phyloP scores from a whole-genome alignment of 1,140 invertebrate species.

The Pristionchus pacificus region DNA sequence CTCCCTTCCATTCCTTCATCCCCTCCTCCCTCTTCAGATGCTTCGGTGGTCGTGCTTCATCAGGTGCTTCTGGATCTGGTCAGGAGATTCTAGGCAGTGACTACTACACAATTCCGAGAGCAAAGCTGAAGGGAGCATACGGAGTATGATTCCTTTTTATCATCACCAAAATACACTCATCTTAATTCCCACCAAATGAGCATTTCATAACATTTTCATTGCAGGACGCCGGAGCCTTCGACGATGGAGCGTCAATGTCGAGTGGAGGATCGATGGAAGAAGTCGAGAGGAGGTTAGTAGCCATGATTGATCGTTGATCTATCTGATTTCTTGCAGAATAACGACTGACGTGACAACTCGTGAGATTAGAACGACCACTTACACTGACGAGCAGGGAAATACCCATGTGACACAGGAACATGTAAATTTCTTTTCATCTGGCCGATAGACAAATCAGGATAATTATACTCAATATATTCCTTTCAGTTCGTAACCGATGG shows the following conservation, averaged over 20 bases:
- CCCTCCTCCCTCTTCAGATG: slow-evolving; percentile 12
- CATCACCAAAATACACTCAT: no score
- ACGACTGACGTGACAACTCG: slow-evolving; percentile 39
- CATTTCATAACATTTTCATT: no score
- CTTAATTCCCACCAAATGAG: no score
- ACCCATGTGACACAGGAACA: slow-evolving; percentile 1
- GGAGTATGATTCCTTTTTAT: not conserved
- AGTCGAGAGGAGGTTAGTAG: slow-evolving; percentile 20
- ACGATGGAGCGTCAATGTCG: slow-evolving; percentile 26
- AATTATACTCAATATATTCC: not conserved
- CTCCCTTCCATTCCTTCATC: not conserved
- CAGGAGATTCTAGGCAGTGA: slow-evolving; percentile 31
- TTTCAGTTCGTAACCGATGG: slow-evolving; percentile 22
- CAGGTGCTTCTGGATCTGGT: slow-evolving; percentile 18
- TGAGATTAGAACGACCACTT: slow-evolving; percentile 36
- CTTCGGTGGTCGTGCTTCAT: slow-evolving; percentile 19
- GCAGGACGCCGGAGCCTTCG: slow-evolving; percentile 30
- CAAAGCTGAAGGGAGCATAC: slow-evolving; percentile 22
- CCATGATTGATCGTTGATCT: no score
- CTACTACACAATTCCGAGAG: slow-evolving; percentile 41
- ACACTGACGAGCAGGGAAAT: slow-evolving; percentile 32
- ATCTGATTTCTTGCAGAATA: slow-evolving; percentile 22
- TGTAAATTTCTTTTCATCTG: no score
- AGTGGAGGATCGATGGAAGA: slow-evolving; percentile 28
- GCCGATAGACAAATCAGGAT: slow-evolving; percentile 4